A percentile compares a stretch with the other conserved stretches of the same genome.
Conservation (phyloP, 1,140 invertebrate species). For the Popillia japonica region DNA sequence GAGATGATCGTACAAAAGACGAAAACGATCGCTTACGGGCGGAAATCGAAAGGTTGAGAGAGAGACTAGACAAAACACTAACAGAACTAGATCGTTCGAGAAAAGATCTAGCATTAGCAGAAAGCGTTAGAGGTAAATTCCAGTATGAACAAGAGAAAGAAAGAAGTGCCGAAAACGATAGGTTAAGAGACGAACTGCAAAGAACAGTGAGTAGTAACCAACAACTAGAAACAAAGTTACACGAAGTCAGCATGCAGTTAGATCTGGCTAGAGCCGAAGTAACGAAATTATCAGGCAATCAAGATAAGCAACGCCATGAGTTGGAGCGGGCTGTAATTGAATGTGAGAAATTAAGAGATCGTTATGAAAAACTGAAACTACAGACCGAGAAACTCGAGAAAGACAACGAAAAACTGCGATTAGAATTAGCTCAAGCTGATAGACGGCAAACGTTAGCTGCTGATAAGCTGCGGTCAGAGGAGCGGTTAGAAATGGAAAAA, state of each 20-base stretch:
- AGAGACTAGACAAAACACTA: constrained; percentile 81
- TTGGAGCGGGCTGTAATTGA: constrained; percentile 84
- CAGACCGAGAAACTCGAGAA: constrained; percentile 74
- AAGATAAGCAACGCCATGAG: constrained; percentile 81
- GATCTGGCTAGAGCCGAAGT: constrained; percentile 81
- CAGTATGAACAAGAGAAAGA: constrained; percentile 88
- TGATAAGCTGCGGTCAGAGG: constrained; percentile 69
- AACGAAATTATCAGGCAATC: constrained; percentile 72
- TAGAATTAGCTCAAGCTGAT: constrained; percentile 74
- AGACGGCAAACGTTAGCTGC: constrained; percentile 68
- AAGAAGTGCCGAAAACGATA: constrained; percentile 68
- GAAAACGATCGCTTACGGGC: constrained; percentile 82
- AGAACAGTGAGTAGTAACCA: constrained; percentile 70
- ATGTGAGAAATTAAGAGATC: constrained; percentile 83
- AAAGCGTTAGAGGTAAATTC: constrained; percentile 84
- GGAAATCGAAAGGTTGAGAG: constrained; percentile 83
- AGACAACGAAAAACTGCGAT: constrained; percentile 76
- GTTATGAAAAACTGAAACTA: constrained; percentile 81
- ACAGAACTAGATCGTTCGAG: constrained; percentile 78
- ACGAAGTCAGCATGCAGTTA: constrained; percentile 80
- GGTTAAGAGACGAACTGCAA: constrained; percentile 78
- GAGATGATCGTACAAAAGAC: constrained; percentile 75
- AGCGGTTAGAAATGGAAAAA: constrained; percentile 78
- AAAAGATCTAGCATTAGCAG: constrained; percentile 78
- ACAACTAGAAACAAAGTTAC: constrained; percentile 78